phyloP scores from a whole-genome alignment of 2,888 invertebrate genomes.

The Venustoraphidia nigricollis region DNA sequence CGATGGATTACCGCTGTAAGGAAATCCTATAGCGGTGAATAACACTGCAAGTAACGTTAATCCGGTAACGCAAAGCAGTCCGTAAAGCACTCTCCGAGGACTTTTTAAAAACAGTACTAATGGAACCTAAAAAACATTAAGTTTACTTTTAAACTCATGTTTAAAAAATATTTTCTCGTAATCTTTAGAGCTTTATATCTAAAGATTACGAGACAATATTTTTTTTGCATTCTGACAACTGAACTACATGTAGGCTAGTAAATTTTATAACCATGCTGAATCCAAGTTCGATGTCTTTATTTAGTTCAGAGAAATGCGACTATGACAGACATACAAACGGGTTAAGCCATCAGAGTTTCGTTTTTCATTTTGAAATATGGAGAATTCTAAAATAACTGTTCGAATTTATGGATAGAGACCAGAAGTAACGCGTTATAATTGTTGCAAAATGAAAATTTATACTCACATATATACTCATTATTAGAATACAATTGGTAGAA shows the following conservation, averaged over 20 bases:
- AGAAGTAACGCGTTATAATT: neutral
- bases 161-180: too few relatives aligned
- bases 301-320: too few relatives aligned
- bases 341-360: too few relatives aligned
- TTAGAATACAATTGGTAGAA: slow-evolving; percentile 24
- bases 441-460: neutral
- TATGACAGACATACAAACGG: too few relatives aligned
- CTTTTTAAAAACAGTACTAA: slow-evolving; percentile 18
- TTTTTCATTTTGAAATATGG: too few relatives aligned
- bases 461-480: slow-evolving; percentile 25
- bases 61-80: slow-evolving; percentile 16
- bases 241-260: neutral
- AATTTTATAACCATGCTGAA: neutral
- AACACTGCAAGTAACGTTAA: slow-evolving; percentile 29
- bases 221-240: neutral
- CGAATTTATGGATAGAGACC: neutral
- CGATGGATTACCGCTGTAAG: slow-evolving; percentile 43
- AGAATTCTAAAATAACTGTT: too few relatives aligned
- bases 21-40: slow-evolving; percentile 49
- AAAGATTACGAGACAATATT: neutral
- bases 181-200: too few relatives aligned
- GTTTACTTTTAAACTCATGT: neutral
- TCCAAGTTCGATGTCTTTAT: too few relatives aligned
- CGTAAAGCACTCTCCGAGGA: slow-evolving; percentile 15
- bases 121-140: slow-evolving; percentile 15